A percentile compares a stretch with the other conserved stretches of the same genome.
Evolutionary conservation across 2,113 vertebrate species (phyloP).

Genomic region (Tachysurus fulvidraco): DNA sequence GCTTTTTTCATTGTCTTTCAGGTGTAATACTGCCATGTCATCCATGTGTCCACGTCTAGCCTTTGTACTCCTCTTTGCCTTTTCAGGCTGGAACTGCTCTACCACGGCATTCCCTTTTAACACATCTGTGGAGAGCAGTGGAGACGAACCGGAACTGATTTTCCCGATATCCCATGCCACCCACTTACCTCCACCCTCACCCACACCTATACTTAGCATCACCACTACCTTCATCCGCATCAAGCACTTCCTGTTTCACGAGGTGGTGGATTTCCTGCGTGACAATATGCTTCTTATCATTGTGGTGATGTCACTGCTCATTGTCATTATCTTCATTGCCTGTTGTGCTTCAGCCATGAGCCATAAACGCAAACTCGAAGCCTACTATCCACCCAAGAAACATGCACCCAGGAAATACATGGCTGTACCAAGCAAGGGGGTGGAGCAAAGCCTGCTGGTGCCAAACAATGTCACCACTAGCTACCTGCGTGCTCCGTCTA

Average conservation of each 20-base stretch:
- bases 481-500: constrained; percentile 78
- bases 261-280: constrained; percentile 86
- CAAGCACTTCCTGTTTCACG: constrained; percentile 76
- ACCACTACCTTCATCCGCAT: constrained; percentile 77
- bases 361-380: constrained; percentile 89
- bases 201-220: constrained; percentile 60
- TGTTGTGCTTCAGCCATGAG: constrained; percentile 87
- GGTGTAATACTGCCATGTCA: constrained; percentile 64
- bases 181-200: not conserved
- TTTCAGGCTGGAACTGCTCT: constrained; percentile 43
- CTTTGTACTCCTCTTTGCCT: constrained; percentile 63
- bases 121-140: constrained; percentile 67
- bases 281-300: constrained; percentile 86
- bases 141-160: constrained; percentile 77
- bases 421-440: constrained; percentile 69
- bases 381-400: constrained; percentile 84
- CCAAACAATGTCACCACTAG: constrained; percentile 75
- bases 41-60: constrained; percentile 50
- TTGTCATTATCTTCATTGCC: constrained; percentile 88
- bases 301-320: constrained; percentile 85
- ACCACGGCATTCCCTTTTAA: constrained; percentile 68
- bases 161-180: constrained; percentile 68
- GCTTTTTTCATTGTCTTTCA: constrained; percentile 53
- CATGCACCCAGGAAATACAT: constrained; percentile 72
- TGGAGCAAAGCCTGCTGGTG: constrained; percentile 62